Base-by-base conservation (phyloP, 2,113 vertebrate species). In the Thalassoma bifasciatum region DNA sequence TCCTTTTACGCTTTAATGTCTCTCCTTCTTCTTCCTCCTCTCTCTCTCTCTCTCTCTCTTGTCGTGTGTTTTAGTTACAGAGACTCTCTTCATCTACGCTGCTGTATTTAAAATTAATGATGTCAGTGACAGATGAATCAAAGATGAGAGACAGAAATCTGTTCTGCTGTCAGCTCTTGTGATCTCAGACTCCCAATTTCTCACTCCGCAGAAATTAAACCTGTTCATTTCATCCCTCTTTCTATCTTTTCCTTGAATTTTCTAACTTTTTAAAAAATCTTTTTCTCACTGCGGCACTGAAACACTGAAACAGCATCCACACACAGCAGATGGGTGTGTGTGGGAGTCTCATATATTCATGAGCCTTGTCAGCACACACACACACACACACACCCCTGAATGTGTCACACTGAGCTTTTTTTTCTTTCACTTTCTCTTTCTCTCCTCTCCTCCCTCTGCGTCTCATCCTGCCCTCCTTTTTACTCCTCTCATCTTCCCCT, bases 321-420 rank as follows among this genome's bases (percentile, higher is more conserved):
- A 49, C 49, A 52, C 74, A 81, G 75, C 88, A 88, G 90, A 89
- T 88, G 86, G 88, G 74, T 65, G 66, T 79, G 87, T 88, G 81
- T 84, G 87, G 87, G 90, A 63, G 85, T 83, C 66, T 66, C 75
- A 36, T 83, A 79, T 66, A 88, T 90, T 86, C 86, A 87, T 54
- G 50, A 84, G 70, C 69, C 63, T 73, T 67, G 76, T 79, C 80
- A 86, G 81, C 72, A n/a, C 17, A 26, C 67, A 46, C 67, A 63
- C 68, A 52, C 57, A 63, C 57, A 44, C 63, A 69, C 50, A 17
- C 50, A 30, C 34, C 26, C 44, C 64, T 76, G 17, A 73, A 61
- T 54, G 52, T 72, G 59, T 80, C 72, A 68, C 4, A 56, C 66
- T 78, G 69, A 75, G 70, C 38, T 57, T 71, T 67, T 70, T 56